phyloP scores from a whole-genome alignment of 1,140 invertebrate species.

The Dendroctonus ponderosae region DNA sequence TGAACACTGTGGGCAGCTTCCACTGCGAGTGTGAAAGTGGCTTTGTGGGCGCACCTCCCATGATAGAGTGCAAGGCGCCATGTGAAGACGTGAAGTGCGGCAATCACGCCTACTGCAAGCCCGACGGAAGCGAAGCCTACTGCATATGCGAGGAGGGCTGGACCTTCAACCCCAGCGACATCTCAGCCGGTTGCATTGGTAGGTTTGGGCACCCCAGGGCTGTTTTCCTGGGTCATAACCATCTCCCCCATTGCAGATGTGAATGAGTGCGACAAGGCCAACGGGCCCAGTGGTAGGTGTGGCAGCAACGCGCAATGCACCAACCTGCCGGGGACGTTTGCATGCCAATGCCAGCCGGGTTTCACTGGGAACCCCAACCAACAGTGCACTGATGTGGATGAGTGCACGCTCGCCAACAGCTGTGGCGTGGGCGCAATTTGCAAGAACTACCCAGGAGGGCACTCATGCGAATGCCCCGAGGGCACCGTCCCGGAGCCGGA shows the following conservation, averaged over 20 bases:
- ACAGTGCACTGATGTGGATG: constrained; percentile 79
- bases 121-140: constrained; percentile 83
- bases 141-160: constrained; percentile 92
- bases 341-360: constrained; percentile 76
- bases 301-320: constrained; percentile 80
- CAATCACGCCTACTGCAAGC: constrained; percentile 83
- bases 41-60: constrained; percentile 79
- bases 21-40: constrained; percentile 85
- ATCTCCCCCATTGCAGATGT: constrained; percentile 63
- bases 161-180: constrained; percentile 87
- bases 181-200: constrained; percentile 83
- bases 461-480: constrained; percentile 76
- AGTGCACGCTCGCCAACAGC: constrained; percentile 65
- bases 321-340: constrained; percentile 75
- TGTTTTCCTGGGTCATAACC: background rate
- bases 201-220: constrained; percentile 10
- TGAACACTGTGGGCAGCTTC: constrained; percentile 81
- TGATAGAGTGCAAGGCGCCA: constrained; percentile 79
- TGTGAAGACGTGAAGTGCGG: constrained; percentile 90
- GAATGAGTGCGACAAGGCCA: constrained; percentile 82
- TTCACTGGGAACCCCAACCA: constrained; percentile 76
- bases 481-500: constrained; percentile 80
- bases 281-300: constrained; percentile 78
- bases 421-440: constrained; percentile 82
- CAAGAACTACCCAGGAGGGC: constrained; percentile 73